Evolutionary conservation across 2,113 vertebrate species (phyloP), one percentile per base, ranked within the genome.

Genomic region (Trichechus manatus): DNA sequence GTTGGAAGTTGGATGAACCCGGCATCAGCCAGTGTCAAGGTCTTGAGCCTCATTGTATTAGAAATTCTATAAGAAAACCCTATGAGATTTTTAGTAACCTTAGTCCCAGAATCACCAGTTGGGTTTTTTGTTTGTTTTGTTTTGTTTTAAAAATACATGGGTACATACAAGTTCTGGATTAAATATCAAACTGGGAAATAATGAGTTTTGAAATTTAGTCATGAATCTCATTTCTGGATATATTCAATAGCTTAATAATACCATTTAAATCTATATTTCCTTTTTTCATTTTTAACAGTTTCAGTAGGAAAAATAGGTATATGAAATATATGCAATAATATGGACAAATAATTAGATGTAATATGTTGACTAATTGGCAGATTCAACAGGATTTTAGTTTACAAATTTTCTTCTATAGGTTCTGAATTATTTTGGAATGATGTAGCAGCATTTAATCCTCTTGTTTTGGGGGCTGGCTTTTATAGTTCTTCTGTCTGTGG

Each of bases 271-370:
- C 5, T 80, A 11, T 90, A 74, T 96, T 97, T 94, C 31, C 5
- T 91, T 96, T 96, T 90, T 79, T 93, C 27, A 70, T 93, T 93
- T 94, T 97, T 97, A 87, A 89, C 53, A 84, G 36, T 59, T 74
- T 93, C 4, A 86, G 44, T 82, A 95, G 90, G 50, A 85, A 89
- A 87, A 82, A 20, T 93, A 70, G n/a, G 50, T 86, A 36, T 61
- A 64, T 81, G 7, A 86, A 82, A 47, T 84, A 4, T 56, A 1
- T 92, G 31, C 2, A 85, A 9, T 56, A 79, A 87, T 87, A 33
- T 85, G 27, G 53, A 81, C 68, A 92, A 85, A 50, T 80, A 70
- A 63, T 68, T 70, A 89, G 10, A 63, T 75, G 36, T 79, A 17
- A 0, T 75, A 29, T 80, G 68, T 85, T 61, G 63, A 94, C 44